Evolutionary conservation across 2,888 invertebrate genomes (phyloP), one percentile per base, ranked within the genome.

Genomic region (Athalia cordata): DNA sequence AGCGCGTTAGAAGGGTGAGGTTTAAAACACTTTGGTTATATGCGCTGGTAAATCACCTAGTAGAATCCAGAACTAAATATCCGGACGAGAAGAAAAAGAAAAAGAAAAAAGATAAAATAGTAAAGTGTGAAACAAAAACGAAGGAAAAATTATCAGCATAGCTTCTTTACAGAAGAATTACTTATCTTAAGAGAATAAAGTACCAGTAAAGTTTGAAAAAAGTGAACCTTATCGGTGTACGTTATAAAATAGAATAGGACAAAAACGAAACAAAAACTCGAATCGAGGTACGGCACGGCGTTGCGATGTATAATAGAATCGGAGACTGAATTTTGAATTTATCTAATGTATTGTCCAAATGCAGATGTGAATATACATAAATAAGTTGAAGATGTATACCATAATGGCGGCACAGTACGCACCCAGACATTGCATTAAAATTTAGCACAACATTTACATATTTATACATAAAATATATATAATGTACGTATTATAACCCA

Each of bases 121-220:
- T 1, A n/a, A 55, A n/a, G 55, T 11, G n/a, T n/a, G n/a, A 47
- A n/a, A 49, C 47, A 7, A 66, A 70, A 52, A 55, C n/a, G 4
- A 43, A 29, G 55, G 3, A 55, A 55, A 55, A 43, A 68, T 68
- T 15, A 45, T 55, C 55, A 11, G 6, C 57, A 9, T 45, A 47
- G 13, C 13, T 57, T 72, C 72, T 68, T 11, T 68, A 7, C n/a
- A 7, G 55, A 29, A 59, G 15, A 7, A 59, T 59, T 59, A 72
- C 72, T 72, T 72, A 59, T 43, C 52, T 68, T 55, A 13, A 55
- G 47, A 72, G 72, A 11, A 7, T 72, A 72, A 72, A 72, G 52
- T 47, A 59, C 57, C 29, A 59, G 45, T 13, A 9, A 72, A 72
- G 72, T 72, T 72, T n/a, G n/a, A 13, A 47, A 59, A 29, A 29